Percentiles rank a stretch among this genome's conserved stretches.
Conservation (phyloP, 2,113 vertebrate genomes). For the Lamprologus tigripictilis region DNA sequence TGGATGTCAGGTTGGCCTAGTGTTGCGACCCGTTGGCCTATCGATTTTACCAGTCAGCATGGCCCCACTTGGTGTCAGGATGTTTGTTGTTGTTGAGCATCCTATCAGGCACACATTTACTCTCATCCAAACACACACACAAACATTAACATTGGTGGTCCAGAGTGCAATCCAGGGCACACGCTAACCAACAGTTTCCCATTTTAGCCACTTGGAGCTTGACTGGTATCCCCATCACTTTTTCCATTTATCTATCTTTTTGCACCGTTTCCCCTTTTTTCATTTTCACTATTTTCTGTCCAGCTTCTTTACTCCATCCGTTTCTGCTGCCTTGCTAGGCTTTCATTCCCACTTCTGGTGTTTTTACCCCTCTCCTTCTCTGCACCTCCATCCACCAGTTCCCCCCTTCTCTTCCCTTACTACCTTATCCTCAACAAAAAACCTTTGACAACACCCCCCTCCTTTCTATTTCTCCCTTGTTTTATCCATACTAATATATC, state of each 20-base stretch:
- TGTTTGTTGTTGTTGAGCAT: slow-evolving; percentile 33
- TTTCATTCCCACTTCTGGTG: not conserved
- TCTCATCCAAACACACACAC: not conserved
- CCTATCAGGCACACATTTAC: slow-evolving; percentile 29
- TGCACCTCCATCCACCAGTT: not conserved
- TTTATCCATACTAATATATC: not conserved
- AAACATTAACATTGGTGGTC: not conserved
- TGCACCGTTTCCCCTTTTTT: not conserved
- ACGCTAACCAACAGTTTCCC: not conserved
- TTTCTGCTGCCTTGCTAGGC: not conserved
- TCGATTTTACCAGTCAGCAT: slow-evolving; percentile 46
- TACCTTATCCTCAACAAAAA: not conserved
- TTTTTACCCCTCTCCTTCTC: not conserved
- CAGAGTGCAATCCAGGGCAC: not conserved
- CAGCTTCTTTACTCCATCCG: not conserved
- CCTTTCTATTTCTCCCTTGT: not conserved
- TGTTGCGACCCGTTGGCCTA: slow-evolving; percentile 54
- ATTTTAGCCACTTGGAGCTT: not conserved
- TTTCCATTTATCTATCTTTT: not conserved
- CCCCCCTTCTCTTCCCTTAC: not conserved
- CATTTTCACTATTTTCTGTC: not conserved
- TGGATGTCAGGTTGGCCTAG: slow-evolving; percentile 45
- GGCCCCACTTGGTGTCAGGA: slow-evolving; percentile 26
- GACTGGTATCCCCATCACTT: not conserved
- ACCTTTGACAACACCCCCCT: not conserved